phyloP scores from a whole-genome alignment of 1,140 invertebrate genomes.

The Nephila pilipes region DNA sequence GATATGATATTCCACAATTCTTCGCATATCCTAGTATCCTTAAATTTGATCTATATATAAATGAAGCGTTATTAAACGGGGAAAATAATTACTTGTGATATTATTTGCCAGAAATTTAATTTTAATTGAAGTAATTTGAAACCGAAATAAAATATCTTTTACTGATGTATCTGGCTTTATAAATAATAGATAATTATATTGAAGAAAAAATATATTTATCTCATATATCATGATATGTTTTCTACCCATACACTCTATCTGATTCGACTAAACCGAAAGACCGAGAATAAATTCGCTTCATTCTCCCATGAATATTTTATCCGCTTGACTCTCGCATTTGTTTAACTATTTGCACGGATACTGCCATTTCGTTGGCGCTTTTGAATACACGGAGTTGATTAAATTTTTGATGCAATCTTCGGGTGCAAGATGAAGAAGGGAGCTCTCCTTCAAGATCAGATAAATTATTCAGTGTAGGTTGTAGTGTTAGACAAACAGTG shows the following conservation, averaged over 20 bases:
- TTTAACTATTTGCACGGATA: background rate
- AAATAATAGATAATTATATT: too few relatives aligned
- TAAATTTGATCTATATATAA: too few relatives aligned
- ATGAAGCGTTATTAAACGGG: too few relatives aligned
- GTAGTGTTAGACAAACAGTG: background rate
- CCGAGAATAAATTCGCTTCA: background rate
- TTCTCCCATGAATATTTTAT: background rate
- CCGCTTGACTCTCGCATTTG: background rate
- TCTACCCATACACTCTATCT: background rate
- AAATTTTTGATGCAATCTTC: background rate
- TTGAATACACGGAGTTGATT: background rate
- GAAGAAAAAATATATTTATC: background rate
- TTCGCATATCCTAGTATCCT: too few relatives aligned
- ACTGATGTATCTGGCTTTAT: too few relatives aligned
- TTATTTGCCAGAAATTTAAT: too few relatives aligned
- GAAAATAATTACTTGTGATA: too few relatives aligned
- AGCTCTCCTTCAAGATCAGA: background rate
- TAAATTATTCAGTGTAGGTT: background rate
- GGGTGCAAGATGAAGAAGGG: too few relatives aligned
- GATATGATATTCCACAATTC: too few relatives aligned
- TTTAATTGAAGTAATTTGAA: too few relatives aligned
- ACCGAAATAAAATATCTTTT: too few relatives aligned
- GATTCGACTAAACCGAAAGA: background rate
- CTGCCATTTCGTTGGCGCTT: background rate
- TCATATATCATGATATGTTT: background rate